Evolutionary conservation across 1,140 invertebrate genomes (phyloP), one percentile per base, ranked within the genome.

Genomic region (Druon quercuslanigerum): DNA sequence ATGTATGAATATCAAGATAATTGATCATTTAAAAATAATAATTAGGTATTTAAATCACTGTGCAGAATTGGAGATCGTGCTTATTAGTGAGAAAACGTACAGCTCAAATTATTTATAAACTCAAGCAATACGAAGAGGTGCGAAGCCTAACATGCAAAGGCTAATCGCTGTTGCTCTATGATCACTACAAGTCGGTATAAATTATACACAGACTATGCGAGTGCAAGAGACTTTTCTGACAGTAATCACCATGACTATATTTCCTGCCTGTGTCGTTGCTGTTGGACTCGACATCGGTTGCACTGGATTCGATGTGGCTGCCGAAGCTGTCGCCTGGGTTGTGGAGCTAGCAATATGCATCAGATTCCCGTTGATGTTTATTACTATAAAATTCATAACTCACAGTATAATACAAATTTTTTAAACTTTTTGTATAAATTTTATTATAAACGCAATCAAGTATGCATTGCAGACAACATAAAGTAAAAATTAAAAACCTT

Each of bases 281-380:
- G 88, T 93, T 90, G 89, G 94, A 92, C 88, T 94, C 80, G 81
- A 92, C 40, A 91, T 84, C 56, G 86, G 90, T 78, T 92, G 89
- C 85, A 93, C 87, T 79, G 94, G 84, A 77, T 78, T 82, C 9
- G 93, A 82, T 88, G 93, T 74, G 6, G 87, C 83, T 56, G 93
- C 91, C 75, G 92, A 89, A n/a, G 92, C 89, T 0, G 93, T 82
- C 1, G 92, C 88, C 66, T 92, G 89, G 7, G 91, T 76, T 1
- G 90, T 86, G 46, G 92, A 90, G 70, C 92, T 91, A 12, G 92
- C 92, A 25, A 95, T 92, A 90, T 95, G 95, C 83, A 95, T 94
- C 14, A 95, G 83, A 84, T 95, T 95, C 7, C 95, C 95, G 92
- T 95, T 95, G 20, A 96, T 93, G 84, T 95, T 95, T 72, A 95